Evolutionary conservation across 1,140 invertebrate species (phyloP), one percentile per base, ranked within the genome.

Genomic region (Pissodes strobi): DNA sequence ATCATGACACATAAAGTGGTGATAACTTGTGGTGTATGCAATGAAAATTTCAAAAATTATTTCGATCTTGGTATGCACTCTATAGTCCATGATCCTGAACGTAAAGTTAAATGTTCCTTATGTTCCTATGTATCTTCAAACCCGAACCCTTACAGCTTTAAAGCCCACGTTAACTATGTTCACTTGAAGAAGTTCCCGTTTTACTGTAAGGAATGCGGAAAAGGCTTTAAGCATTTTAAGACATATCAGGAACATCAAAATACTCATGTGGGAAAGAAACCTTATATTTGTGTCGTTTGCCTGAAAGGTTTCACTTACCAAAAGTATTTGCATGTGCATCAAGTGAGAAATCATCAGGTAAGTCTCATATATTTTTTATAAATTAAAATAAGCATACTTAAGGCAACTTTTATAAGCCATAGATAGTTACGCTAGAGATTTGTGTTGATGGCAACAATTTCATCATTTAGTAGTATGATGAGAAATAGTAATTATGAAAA

Each of bases 231-330:
- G 10, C 63, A 69, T 2, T 49, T 53, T 38, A 59, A 67, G 18
- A 19, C 51, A 9, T 72, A 68, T 37, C 51, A 64, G 13, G 49
- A 68, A 17, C 72, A 74, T 52, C 56, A 52, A 8, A 66, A 69
- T 22, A 69, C 59, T 37, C 77, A 79, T 52, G 71, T 64, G 0
- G 72, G 74, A 0, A 68, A 73, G 23, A 77, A 77, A 64, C 69
- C 67, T 13, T 85, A 85, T 67, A 77, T 77, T 17, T 90, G 88
- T 68, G 82, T 83, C 34, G 79, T 85, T 1, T 89, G 88, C 69
- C 79, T 82, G 1, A 83, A 84, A 48, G 77, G 79, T 0, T 88
- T 60, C 46, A 48, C 57, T 10, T 65, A 62, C 61, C 85, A 75
- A 75, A 85, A 78, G 76, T 74, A 64, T 74, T 73, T 41, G 72